Conservation (phyloP, 2,113 vertebrate species). For the Stigmatopora argus region DNA sequence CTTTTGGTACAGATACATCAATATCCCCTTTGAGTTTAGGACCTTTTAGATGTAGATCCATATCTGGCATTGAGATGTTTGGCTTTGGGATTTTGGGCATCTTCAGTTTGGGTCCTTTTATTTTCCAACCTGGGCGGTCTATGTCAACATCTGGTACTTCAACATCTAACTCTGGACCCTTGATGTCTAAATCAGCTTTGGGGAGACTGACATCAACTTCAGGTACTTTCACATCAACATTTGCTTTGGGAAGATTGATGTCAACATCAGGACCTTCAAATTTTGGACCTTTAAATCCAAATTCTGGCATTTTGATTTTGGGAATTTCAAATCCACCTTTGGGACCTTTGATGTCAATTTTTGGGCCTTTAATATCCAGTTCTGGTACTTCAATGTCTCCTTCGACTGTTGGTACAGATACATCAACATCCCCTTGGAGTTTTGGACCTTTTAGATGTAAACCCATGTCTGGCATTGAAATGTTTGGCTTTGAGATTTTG, state of each 20-base stretch:
- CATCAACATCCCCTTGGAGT: constrained; percentile 2
- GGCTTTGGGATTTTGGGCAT: no score
- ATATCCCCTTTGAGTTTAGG: no score
- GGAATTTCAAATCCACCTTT: neutral
- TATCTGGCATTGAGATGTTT: no score
- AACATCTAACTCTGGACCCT: constrained; percentile 11
- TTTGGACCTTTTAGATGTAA: neutral
- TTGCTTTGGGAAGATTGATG: neutral
- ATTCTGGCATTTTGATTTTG: constrained; percentile 23
- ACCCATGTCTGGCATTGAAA: constrained; percentile 31
- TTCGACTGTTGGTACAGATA: neutral
- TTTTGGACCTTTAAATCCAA: neutral
- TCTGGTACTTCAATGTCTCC: neutral
- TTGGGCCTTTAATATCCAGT: constrained; percentile 9
- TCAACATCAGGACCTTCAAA: neutral
- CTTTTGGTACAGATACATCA: no score
- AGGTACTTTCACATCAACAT: constrained; percentile 12
- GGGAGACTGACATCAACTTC: no score
- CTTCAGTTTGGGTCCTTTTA: neutral
- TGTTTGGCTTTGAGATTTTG: no score
- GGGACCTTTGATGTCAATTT: neutral
- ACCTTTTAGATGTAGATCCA: no score
- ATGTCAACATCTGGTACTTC: constrained; percentile 1
- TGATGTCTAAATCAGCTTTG: constrained; percentile 3
- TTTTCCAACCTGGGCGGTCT: neutral